phyloP scores from a whole-genome alignment of 1,140 invertebrate species.

The Magallana gigas region DNA sequence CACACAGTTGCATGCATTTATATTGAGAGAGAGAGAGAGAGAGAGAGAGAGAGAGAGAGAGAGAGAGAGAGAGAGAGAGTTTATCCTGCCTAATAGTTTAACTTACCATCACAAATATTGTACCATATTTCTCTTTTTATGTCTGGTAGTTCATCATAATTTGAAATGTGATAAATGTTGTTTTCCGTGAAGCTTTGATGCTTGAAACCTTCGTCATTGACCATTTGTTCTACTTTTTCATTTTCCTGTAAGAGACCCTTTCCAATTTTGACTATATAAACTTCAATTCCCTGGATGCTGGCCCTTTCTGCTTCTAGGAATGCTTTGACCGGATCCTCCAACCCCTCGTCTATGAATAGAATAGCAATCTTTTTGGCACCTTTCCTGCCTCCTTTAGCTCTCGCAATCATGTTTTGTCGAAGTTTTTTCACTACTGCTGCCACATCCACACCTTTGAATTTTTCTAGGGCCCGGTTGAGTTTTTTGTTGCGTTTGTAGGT shows the following conservation, averaged over 20 bases:
- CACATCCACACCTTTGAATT: conserved; percentile 61
- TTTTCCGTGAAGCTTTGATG: conserved; percentile 48
- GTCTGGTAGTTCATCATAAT: conserved; percentile 62
- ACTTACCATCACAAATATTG: conserved; percentile 66
- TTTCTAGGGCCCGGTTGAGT: conserved; percentile 52
- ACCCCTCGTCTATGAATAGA: conserved; percentile 66
- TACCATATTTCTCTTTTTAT: conserved; percentile 63
- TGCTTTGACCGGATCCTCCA: conserved; percentile 65
- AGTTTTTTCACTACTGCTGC: conserved; percentile 63
- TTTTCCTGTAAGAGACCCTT: conserved; percentile 42
- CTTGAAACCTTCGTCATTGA: conserved; percentile 67
- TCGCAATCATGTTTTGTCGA: conserved; percentile 59
- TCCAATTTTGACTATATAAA: conserved; percentile 62
- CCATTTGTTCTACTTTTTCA: conserved; percentile 65
- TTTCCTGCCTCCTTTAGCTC: conserved; percentile 60
- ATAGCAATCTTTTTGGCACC: conserved; percentile 70
- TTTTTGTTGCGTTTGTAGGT: conserved; percentile 49
- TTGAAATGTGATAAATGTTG: conserved; percentile 65
- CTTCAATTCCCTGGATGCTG: conserved; percentile 67
- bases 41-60: too few relatives aligned
- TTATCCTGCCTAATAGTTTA: neutral
- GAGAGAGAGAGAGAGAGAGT: too few relatives aligned
- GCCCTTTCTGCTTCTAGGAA: conserved; percentile 73
- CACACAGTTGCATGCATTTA: too few relatives aligned
- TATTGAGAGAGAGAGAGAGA: too few relatives aligned